These are phyloP conservation scores for Aphelenchoides avenae DNA, from an alignment of 1,140 invertebrate species.

Conservation along the genomic window DNA sequence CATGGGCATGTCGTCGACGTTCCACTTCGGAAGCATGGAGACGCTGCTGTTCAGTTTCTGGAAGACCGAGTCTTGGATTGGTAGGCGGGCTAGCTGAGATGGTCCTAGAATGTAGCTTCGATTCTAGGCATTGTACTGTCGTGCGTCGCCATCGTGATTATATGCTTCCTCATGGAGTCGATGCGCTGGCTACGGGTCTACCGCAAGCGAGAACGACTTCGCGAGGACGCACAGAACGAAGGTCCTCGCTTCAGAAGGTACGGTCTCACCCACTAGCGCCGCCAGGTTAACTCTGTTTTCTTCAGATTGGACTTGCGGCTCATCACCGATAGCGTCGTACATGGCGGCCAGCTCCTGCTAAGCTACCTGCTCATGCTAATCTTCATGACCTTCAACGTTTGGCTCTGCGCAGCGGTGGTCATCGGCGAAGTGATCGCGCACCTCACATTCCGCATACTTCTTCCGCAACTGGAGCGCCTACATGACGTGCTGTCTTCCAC, in stretches of 20 bases:
- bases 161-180: constrained; percentile 47
- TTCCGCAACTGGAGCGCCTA: constrained; percentile 40
- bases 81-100: constrained; percentile 28
- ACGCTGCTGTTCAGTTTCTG: constrained; percentile 54
- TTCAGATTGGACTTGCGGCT: constrained; percentile 63
- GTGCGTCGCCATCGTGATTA: constrained; percentile 39
- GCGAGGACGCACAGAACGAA: constrained; percentile 1
- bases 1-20: too few species aligned
- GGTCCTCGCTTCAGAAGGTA: background rate
- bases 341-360: constrained; percentile 80
- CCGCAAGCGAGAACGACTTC: constrained; percentile 22
- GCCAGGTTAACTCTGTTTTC: background rate
- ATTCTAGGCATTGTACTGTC: constrained; percentile 53
- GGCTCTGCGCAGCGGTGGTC: constrained; percentile 82
- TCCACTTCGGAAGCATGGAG: constrained; percentile 55
- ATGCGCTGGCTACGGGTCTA: constrained; percentile 46
- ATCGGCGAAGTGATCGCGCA: constrained; percentile 82
- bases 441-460: constrained; percentile 74
- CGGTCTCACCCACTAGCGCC: background rate
- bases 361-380: constrained; percentile 93
- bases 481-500: constrained; percentile 12
- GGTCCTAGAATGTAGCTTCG: background rate
- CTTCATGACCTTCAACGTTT: constrained; percentile 97
- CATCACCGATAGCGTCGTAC: constrained; percentile 78
- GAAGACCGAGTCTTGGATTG: constrained; percentile 33